phyloP scores from a whole-genome alignment of 1,140 invertebrate genomes.

The Nautilus pompilius region DNA sequence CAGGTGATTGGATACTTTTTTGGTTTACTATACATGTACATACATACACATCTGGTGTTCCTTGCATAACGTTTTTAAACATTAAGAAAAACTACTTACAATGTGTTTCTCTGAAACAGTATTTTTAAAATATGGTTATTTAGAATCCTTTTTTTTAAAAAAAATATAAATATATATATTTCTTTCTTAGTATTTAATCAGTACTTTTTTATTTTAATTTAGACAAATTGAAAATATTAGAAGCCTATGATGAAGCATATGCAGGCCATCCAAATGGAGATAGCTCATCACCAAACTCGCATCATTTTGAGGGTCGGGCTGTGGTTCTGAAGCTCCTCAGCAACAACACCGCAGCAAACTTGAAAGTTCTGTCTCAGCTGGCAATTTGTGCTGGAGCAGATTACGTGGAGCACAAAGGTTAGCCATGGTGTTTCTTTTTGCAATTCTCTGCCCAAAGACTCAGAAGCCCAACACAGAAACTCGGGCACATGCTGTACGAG shows the following conservation, averaged over 20 bases:
- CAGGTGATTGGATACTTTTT: too few relatives aligned
- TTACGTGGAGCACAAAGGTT: conserved; percentile 29
- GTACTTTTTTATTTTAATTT: not conserved
- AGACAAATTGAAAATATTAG: conserved; percentile 21
- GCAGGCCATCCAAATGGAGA: conserved; percentile 8
- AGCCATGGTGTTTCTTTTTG: not conserved
- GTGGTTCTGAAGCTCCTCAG: conserved; percentile 13
- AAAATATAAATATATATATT: too few relatives aligned
- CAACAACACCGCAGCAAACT: conserved; percentile 3
- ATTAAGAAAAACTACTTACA: too few relatives aligned
- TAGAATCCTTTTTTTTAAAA: too few relatives aligned
- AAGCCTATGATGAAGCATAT: conserved; percentile 32
- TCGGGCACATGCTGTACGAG: not conserved
- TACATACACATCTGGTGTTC: too few relatives aligned
- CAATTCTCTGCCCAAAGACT: not conserved
- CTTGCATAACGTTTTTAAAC: too few relatives aligned
- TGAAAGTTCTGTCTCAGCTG: conserved; percentile 13
- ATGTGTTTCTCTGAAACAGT: too few relatives aligned
- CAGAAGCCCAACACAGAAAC: too few relatives aligned
- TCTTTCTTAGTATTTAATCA: too few relatives aligned
- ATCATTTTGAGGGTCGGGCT: conserved; percentile 26
- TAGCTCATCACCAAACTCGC: conserved; percentile 4
- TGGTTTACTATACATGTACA: too few relatives aligned
- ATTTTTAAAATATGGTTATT: too few relatives aligned
- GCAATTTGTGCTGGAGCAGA: conserved; percentile 31